Evolutionary conservation across 2,113 vertebrate genomes (phyloP).

Genomic region (Gavia stellata): DNA sequence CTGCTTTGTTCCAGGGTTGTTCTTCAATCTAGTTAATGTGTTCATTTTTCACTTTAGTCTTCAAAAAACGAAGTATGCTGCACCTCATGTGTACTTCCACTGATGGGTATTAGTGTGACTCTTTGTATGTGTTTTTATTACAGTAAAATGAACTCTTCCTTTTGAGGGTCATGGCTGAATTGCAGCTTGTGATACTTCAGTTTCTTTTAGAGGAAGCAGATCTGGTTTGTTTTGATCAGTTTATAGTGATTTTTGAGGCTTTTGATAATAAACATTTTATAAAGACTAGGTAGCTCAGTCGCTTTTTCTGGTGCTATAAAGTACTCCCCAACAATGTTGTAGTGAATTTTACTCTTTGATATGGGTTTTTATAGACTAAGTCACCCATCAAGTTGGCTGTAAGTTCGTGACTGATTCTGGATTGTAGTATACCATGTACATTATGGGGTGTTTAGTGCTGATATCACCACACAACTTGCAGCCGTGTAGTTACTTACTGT

Average conservation of each 20-base stretch:
- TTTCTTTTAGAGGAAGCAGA: neutral
- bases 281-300: neutral
- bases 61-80: neutral
- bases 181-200: neutral
- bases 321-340: neutral
- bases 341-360: neutral
- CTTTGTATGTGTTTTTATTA: neutral
- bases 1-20: neutral
- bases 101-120: neutral
- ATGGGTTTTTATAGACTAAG: neutral
- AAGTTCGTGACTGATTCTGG: neutral
- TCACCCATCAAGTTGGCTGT: neutral
- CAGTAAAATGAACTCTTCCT: neutral
- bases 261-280: neutral
- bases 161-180: neutral
- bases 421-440: neutral
- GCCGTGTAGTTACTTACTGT: neutral
- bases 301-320: neutral
- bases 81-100: neutral
- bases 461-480: neutral
- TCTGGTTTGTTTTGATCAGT: neutral
- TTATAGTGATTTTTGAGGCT: neutral
- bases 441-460: neutral
- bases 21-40: neutral
- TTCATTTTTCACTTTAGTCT: neutral